Evolutionary conservation across 2,888 invertebrate genomes (phyloP).

Genomic region (Mantis religiosa): DNA sequence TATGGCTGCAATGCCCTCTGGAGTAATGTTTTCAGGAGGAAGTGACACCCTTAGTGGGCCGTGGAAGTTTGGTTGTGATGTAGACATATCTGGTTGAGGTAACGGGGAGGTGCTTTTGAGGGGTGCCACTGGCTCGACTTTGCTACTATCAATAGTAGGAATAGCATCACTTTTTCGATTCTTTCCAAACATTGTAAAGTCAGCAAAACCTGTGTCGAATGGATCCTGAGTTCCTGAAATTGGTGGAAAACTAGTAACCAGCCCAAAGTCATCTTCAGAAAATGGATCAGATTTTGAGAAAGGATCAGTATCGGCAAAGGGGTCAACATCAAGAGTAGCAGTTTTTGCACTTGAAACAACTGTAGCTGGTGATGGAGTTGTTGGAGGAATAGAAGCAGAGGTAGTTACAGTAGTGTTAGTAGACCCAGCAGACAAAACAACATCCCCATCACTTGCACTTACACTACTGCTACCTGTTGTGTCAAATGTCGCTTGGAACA

Average conservation of each 20-base stretch:
- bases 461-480: conserved; percentile 14
- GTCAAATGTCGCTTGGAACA: conserved; percentile 39
- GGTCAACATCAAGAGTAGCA: conserved; percentile 44
- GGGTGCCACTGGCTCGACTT: neutral
- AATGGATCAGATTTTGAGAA: conserved; percentile 69
- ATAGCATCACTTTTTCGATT: neutral
- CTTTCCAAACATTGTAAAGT: conserved; percentile 38
- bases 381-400: neutral
- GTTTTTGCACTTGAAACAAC: neutral
- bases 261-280: conserved; percentile 53
- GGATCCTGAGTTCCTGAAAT: conserved; percentile 50
- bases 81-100: conserved; percentile 28
- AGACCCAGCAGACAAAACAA: conserved; percentile 6
- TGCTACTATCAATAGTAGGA: neutral
- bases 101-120: conserved; percentile 8
- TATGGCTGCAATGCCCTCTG: conserved; percentile 17
- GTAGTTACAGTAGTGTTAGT: conserved; percentile 18
- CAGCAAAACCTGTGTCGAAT: conserved; percentile 52
- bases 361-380: neutral
- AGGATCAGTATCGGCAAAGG: conserved; percentile 66
- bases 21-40: conserved; percentile 54
- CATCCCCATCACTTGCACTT: conserved; percentile 17
- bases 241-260: conserved; percentile 38
- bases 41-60: conserved; percentile 66
- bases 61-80: conserved; percentile 41